Evolutionary conservation across 2,113 vertebrate genomes (phyloP), one percentile per base, ranked within the genome.

Genomic region (Syrmaticus mikado): DNA sequence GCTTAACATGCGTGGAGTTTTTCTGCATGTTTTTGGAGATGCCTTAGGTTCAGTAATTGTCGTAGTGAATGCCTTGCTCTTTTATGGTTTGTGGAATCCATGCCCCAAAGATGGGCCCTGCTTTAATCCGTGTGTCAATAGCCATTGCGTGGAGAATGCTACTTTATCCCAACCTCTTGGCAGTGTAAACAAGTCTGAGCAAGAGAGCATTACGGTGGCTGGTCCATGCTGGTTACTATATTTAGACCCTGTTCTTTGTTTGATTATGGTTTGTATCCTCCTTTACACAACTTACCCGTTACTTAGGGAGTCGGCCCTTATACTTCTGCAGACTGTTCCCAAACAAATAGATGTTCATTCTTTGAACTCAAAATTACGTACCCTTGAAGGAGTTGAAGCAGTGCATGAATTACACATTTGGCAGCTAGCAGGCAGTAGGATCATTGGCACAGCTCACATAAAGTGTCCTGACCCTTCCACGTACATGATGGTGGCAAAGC

Each of bases 1-100:
- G 89, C 99, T 99, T 85, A 99, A 99, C 98, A 99, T 99, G 99
- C 99, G 99, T 16, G 99, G 99, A 38, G 99, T 99, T 91, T 99
- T 99, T 96, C 98, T 99, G 82, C 99, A 99, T 38, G 99, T 99
- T 83, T 97, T 99, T 77, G 99, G 99, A 32, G 99, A 99, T 60
- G 99, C 99, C 41, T 97, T 99, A 92, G 99, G 99, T 96, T 99
- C 99, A 0, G 99, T 99, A 93, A 99, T 99, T 43, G 99, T 99
- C 72, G 99, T 99, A 50, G 95, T 99, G 80, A 99, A 99, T 75
- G 98, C 99, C 50, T 61, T 98, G 80, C 98, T 99, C 89, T 99
- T 99, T 83, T 98, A 98, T 28, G 98, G 98, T 36, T 98, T 98
- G 89, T 99, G 99, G 99, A 97, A 97, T 94, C 98, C 98, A 1